Base-by-base conservation (phyloP, 2,888 invertebrate genomes). In the Metellina segmentata region DNA sequence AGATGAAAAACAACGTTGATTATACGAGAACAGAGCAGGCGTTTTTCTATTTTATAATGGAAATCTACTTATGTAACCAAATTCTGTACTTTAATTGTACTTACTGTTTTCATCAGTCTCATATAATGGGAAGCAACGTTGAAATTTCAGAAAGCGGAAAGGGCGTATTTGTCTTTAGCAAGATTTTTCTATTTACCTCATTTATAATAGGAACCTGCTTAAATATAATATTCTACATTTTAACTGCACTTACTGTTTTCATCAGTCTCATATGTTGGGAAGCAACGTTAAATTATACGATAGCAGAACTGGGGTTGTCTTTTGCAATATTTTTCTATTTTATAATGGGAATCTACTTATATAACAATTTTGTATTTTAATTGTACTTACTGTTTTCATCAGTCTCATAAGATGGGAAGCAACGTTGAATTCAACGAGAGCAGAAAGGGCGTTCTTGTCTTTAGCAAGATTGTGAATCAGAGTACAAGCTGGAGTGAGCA, bases 381-480 rank as follows among this genome's bases (percentile, higher is more conserved):
- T 61, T 61, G 16, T 69, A 85, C 91, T 91, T 87, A 91, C 91
- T 7, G 87, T 91, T 87, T 87, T 91, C 87, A 91, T 91, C 0
- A 91, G 75, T 53, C 79, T 82, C 82, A 81, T 82, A 0, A 91
- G 82, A 72, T 91, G 91, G 72, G 81, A 78, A 48, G 91, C 91
- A 49, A 91, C 91, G 61, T 91, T 83, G 69, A 91, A 91, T 78
- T 91, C 91, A 1, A 91, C 91, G 7, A 91, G 71, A 49, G 87
- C 91, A n/a, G 91, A 91, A 6, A 91, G 61, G 49, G 91, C 91
- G 82, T 79, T 87, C 61, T 77, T 78, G 20, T 91, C 87, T 79
- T 91, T 82, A 8, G 91, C 91, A 74, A 91, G 78, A 69, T 91
- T 87, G 48, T 91, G 91, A 71, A 91, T 91, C 16, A 91, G 69